Evolutionary conservation across 2,113 vertebrate genomes (phyloP).

Genomic region (Pterocles burchelli): DNA sequence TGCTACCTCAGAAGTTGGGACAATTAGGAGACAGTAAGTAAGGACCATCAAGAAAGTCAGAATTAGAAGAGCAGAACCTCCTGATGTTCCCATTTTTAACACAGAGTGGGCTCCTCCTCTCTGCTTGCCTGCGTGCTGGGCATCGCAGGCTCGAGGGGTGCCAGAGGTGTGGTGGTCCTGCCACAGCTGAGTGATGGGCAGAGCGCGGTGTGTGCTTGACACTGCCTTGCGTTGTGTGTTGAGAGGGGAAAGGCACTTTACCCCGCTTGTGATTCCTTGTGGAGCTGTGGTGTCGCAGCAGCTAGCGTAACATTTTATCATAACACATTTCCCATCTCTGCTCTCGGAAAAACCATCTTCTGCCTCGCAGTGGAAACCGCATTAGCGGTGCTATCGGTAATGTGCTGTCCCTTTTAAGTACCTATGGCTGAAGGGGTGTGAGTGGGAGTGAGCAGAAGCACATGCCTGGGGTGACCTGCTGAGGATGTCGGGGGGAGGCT

Average conservation of each 20-base stretch:
- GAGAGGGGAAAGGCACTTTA: not conserved
- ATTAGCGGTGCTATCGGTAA: not conserved
- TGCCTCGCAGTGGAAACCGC: not conserved
- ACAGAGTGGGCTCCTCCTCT: not conserved
- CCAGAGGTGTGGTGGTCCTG: not conserved
- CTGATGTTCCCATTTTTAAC: not conserved
- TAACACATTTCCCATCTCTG: not conserved
- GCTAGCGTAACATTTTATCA: not conserved
- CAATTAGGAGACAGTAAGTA: not conserved
- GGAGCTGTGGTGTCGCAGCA: accelerated
- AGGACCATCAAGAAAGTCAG: not conserved
- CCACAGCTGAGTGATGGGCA: not conserved
- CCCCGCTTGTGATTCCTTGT: no score
- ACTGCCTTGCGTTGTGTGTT: not conserved
- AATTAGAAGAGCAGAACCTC: not conserved
- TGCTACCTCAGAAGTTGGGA: not conserved
- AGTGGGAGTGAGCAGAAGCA: accelerated
- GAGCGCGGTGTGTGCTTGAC: accelerated
- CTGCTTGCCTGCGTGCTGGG: not conserved
- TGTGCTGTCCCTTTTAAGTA: not conserved
- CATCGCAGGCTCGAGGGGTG: not conserved
- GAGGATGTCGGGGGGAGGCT: not conserved
- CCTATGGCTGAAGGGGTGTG: accelerated
- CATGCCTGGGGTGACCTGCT: not conserved
- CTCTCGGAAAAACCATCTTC: not conserved